Conservation (phyloP, 1,140 invertebrate genomes). For the Drosophila ananassae region DNA sequence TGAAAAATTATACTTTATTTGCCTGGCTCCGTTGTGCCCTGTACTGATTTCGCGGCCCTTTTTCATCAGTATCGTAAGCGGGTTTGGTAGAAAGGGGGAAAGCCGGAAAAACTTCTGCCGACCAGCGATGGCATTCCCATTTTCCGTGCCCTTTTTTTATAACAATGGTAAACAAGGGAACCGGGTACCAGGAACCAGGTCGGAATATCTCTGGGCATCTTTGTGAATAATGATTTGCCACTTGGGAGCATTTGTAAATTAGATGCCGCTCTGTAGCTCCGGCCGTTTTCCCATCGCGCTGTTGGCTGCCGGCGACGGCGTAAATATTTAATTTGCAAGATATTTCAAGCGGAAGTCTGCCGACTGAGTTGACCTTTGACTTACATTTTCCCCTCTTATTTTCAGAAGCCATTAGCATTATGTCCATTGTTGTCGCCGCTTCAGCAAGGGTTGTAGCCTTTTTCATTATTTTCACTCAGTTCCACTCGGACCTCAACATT, state of each 20-base stretch:
- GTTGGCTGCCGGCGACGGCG: constrained; percentile 55
- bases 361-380: constrained; percentile 65
- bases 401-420: constrained; percentile 58
- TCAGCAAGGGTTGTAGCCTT: constrained; percentile 22
- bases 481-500: constrained; percentile 34
- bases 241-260: constrained; percentile 81
- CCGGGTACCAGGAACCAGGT: neutral
- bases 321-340: constrained; percentile 79
- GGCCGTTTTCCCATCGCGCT: constrained; percentile 31
- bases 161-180: constrained; percentile 58
- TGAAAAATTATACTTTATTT: constrained; percentile 74
- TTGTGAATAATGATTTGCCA: constrained; percentile 81
- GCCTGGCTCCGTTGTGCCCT: constrained; percentile 18
- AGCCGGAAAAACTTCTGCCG: constrained; percentile 9
- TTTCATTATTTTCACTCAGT: constrained; percentile 50
- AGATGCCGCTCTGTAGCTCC: constrained; percentile 55
- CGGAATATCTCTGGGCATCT: constrained; percentile 54
- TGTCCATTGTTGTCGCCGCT: constrained; percentile 39
- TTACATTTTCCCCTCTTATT: constrained; percentile 42
- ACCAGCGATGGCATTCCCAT: constrained; percentile 1
- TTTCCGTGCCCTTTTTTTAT: constrained; percentile 44
- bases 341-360: constrained; percentile 67
- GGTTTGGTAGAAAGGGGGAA: constrained; percentile 16
- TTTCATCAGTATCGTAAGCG: constrained; percentile 28
- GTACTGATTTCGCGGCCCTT: constrained; percentile 50